Evolutionary conservation across 2,888 invertebrate species (phyloP), one percentile per base, ranked within the genome.

Genomic region (Creontiades dilutus): DNA sequence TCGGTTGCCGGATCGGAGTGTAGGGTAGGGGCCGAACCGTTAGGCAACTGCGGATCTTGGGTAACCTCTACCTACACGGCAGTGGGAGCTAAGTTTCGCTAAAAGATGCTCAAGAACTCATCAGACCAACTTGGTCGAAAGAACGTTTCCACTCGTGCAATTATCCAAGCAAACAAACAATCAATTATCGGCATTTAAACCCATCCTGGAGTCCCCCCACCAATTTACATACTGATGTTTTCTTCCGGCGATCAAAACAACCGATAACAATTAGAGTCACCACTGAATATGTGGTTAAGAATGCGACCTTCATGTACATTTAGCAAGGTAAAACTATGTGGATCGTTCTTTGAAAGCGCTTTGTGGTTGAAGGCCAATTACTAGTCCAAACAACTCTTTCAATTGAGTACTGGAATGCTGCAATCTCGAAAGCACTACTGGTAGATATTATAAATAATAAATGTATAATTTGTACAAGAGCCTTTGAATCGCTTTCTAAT

Each of bases 11-110:
- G 19, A 81, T 81, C 46, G 76, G 47, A 47, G 80, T 47, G 80
- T 47, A 81, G 47, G 80, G 80, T 81, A 81, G 80, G 80, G 80
- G 47, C 76, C 80, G 80, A 46, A 37, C 80, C 80, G 80, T 81
- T 81, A 81, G 80, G 80, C 80, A 81, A 81, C 80, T 28, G 80
- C 27, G 76, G 76, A 81, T 47, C 47, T 81, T 81, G 80, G 46
- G 80, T 4, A 81, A 81, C n/a, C 14, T 47, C 37, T 37, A 37
- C 37, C 37, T 37, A 37, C 37, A 37, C 37, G 7, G n/a, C n/a
- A n/a, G 5, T 11, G 28, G 14, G 27, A 76, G 27, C 16, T 3
- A 16, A 76, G 76, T 76, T 27, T 7, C 27, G 76, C 19, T 57
- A n/a, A 57, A 57, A 11, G 37, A 37, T 2, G 37, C 37, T 7